phyloP scores from a whole-genome alignment of 2,797 vertebrate genomes.

The Pempheris klunzingeri region DNA sequence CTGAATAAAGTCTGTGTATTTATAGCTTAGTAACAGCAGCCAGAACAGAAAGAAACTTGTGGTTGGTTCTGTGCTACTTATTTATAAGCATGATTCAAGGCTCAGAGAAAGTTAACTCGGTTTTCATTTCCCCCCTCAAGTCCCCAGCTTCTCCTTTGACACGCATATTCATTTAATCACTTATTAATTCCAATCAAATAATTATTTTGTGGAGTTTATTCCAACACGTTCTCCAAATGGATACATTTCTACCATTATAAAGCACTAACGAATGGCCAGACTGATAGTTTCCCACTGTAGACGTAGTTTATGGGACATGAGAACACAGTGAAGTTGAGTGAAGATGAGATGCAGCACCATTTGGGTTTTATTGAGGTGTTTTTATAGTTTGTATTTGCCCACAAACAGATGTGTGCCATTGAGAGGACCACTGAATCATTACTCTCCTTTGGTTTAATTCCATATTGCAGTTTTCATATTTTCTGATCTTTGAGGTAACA shows the following conservation, averaged over 20 bases:
- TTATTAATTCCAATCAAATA: neutral
- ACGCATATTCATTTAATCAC: neutral
- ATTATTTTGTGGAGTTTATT: neutral
- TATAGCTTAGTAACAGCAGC: slow-evolving; percentile 29
- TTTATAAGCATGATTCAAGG: slow-evolving; percentile 20
- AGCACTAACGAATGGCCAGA: neutral
- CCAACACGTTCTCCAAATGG: neutral
- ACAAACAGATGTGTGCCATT: neutral
- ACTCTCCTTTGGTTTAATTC: neutral
- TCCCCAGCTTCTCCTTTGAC: slow-evolving; percentile 1
- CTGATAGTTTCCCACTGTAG: neutral
- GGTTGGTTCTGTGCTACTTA: slow-evolving; percentile 20
- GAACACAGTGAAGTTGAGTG: neutral
- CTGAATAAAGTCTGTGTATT: slow-evolving; percentile 41
- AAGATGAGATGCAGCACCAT: neutral
- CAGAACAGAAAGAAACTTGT: slow-evolving; percentile 39
- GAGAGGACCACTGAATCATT: neutral
- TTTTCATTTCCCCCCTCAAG: slow-evolving; percentile 7
- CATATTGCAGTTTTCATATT: slow-evolving; percentile 1
- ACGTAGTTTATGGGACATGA: slow-evolving; percentile 11
- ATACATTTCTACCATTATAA: neutral
- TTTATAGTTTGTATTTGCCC: neutral
- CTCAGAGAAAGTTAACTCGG: slow-evolving; percentile 9
- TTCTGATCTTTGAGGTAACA: neutral
- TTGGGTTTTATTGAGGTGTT: slow-evolving; percentile 1